Base-by-base conservation (phyloP, 2,888 invertebrate genomes). In the Tachina fera region DNA sequence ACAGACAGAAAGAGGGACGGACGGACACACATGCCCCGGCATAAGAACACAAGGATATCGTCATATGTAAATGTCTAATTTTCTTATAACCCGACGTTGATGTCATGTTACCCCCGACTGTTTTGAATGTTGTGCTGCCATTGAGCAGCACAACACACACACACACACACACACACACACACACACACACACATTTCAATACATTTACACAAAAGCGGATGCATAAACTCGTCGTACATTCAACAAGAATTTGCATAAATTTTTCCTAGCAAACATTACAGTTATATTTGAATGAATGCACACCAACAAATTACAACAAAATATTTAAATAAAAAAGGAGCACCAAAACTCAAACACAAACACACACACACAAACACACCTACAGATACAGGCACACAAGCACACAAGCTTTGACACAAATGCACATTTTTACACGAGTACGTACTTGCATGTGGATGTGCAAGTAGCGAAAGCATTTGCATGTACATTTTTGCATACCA, bases 11-110 rank as follows among this genome's bases (percentile, higher is more conserved):
- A 70, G 43, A 43, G 31, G 11, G 39, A 67, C 45, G 80, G 76
- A 81, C 81, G 72, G 3, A 31, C 6, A 31, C 31, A 31, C 31
- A 31, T 31, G 6, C 6, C 5, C 31, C 6, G 31, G 0, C 67
- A 79, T 56, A 43, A 49, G 11, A 47, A 61, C 41, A 81, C 47
- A 77, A 77, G 80, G 76, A 81, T 84, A 72, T 81, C 65, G 84
- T 84, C 80, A 76, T 84, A 84, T 84, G 84, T 80, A 76, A 80
- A 84, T 84, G 84, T 80, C 84, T 84, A 81, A 81, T 80, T 77
- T 81, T 84, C 84, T 81, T 81, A 81, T 72, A 81, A 84, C 80
- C 70, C 80, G 80, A 77, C 71, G 74, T 43, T 76, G 68, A 45
- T 70, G 84, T 75, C 80, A 79, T 79, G 60, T 74, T 5, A 5